Conservation (phyloP, 1,140 invertebrate species). For the Metopolophium dirhodum region DNA sequence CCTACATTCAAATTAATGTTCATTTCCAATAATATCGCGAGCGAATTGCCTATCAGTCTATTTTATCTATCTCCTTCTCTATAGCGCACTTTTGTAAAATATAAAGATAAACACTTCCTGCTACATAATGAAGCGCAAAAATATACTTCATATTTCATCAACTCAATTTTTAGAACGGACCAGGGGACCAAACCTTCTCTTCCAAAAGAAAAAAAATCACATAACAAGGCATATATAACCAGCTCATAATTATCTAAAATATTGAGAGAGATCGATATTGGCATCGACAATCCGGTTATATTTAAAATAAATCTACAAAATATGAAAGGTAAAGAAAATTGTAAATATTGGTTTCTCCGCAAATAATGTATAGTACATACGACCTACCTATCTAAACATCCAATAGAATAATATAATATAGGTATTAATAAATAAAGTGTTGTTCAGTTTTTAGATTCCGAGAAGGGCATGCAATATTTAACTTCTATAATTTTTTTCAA, state of each 20-base stretch:
- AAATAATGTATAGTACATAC: neutral
- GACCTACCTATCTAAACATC: neutral
- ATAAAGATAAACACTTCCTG: neutral
- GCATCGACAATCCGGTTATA: neutral
- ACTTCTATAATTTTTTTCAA: neutral
- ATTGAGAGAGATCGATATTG: neutral
- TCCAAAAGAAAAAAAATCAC: neutral
- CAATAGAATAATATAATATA: neutral
- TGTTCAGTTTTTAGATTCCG: neutral
- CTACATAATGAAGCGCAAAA: neutral
- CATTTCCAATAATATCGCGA: neutral
- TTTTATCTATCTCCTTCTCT: neutral
- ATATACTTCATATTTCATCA: neutral
- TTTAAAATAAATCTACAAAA: neutral
- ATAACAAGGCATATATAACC: neutral
- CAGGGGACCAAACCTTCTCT: neutral
- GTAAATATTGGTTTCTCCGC: neutral
- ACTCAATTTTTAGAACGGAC: neutral
- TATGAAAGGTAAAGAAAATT: constrained; percentile 9
- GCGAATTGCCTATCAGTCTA: neutral
- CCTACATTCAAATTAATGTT: neutral
- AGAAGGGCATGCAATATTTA: neutral
- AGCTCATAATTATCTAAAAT: neutral
- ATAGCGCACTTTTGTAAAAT: neutral
- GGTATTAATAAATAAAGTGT: neutral